A percentile compares a stretch with the other conserved stretches of the same genome.
phyloP scores from a whole-genome alignment of 2,888 invertebrate genomes.

The Salpingus planirostris region DNA sequence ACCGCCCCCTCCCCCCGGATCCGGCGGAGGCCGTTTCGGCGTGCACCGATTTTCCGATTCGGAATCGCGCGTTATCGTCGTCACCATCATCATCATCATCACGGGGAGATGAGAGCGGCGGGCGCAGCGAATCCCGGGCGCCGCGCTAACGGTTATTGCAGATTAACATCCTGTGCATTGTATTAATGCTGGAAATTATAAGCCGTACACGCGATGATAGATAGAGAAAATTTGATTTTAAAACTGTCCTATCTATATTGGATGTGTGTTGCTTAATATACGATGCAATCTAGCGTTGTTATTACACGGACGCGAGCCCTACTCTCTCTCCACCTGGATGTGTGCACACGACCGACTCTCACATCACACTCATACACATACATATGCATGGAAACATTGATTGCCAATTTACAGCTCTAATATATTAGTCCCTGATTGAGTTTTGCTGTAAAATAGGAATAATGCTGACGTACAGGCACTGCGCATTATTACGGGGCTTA shows the following conservation, averaged over 20 bases:
- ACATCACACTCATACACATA: conserved; percentile 27
- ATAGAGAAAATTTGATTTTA: conserved; percentile 45
- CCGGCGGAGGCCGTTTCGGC: background rate
- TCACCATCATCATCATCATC: too few relatives aligned
- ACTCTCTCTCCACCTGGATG: conserved; percentile 16
- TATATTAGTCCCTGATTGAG: conserved; percentile 46
- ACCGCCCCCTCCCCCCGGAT: too few relatives aligned
- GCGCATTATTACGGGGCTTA: conserved; percentile 43
- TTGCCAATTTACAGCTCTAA: conserved; percentile 47
- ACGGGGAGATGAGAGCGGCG: too few relatives aligned
- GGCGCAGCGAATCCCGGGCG: conserved; percentile 36
- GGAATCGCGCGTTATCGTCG: conserved; percentile 30
- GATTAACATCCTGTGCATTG: conserved; percentile 43
- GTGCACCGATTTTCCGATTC: conserved; percentile 17
- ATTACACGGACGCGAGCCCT: conserved; percentile 35
- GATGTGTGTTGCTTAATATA: conserved; percentile 45
- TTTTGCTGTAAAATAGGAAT: conserved; percentile 46
- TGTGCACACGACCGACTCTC: conserved; percentile 8
- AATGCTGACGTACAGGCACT: conserved; percentile 43
- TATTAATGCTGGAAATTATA: conserved; percentile 44
- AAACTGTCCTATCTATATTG: conserved; percentile 43
- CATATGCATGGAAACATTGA: conserved; percentile 46
- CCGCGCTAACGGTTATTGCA: conserved; percentile 42
- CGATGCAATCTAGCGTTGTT: conserved; percentile 44
- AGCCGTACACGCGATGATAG: conserved; percentile 40